Evolutionary conservation across 1,140 invertebrate genomes (phyloP), one percentile per base, ranked within the genome.

Genomic region (Augochlora pura): DNA sequence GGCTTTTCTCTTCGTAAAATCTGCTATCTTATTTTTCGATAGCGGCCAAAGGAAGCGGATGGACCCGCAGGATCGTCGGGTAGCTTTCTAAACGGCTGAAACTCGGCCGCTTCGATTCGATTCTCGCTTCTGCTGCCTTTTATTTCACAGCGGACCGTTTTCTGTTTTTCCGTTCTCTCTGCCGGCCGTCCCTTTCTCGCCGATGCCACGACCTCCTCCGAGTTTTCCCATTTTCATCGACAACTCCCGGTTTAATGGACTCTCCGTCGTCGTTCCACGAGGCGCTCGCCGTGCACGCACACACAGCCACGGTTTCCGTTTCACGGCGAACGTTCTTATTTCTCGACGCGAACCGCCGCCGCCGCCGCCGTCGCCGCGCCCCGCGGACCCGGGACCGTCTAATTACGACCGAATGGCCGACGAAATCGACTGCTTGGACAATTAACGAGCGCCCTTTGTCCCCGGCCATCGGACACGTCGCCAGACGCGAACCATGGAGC

Each of bases 51-150:
- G 71, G 32, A 42, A 67, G 49, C 59, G 60, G 77, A 70, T 66
- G 86, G 81, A 85, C 88, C 85, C 78, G 83, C 80, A 88, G 74
- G 62, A 74, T 68, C 63, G 69, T 27, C 84, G 84, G 54, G 76
- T 72, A 82, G 86, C 88, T 91, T 92, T 92, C 90, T 90, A 91
- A 91, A 88, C 86, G 82, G 60, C 83, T 64, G 68, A 89, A 88
- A 73, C 73, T 71, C 62, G 42, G 25, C 49, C 46, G 42, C 14
- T 67, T 46, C 14, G 12, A n/a, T 23, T 1, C 39, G 25, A 42
- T 38, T 39, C 4, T 46, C 42, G 42, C 42, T 46, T 12, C 9
- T 10, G 7, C 39, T 7, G 7, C 39, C 42, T 66, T 66, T 67
- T 42, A 46, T 54, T 49, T 23, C 25, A 27, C 27, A 8, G n/a